Conservation (phyloP, 2,113 vertebrate genomes). For the Cololabis saira region DNA sequence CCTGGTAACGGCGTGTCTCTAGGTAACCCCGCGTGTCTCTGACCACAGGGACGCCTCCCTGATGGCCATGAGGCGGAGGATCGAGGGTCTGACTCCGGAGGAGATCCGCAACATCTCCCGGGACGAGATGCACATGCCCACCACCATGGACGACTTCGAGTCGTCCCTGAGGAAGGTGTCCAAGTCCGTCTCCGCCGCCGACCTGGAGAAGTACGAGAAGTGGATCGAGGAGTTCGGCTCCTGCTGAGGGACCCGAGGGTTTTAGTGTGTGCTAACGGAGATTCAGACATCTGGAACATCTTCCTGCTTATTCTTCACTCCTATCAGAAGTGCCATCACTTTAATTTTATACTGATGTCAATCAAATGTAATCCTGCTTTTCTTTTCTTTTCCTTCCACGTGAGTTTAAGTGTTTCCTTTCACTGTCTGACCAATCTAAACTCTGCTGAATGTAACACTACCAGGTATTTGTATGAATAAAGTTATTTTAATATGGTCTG, state of each 20-base stretch:
- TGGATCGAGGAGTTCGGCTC: slow-evolving; percentile 99
- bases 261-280: too few species aligned
- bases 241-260: slow-evolving; percentile 85
- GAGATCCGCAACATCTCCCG: slow-evolving; percentile 96
- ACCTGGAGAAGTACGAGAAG: slow-evolving; percentile 97
- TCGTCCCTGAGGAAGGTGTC: slow-evolving; percentile 95
- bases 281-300: too few species aligned
- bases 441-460: slow-evolving; percentile 29
- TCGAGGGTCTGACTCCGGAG: slow-evolving; percentile 95
- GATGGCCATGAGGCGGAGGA: slow-evolving; percentile 98
- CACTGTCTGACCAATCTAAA: neutral
- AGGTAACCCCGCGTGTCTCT: too few species aligned
- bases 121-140: slow-evolving; percentile 99
- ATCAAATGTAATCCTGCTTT: neutral
- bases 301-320: neutral
- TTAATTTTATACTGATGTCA: neutral
- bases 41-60: slow-evolving; percentile 92
- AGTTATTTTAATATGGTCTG: slow-evolving; percentile 4
- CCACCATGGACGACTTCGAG: slow-evolving; percentile 98
- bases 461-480: slow-evolving; percentile 46
- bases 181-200: slow-evolving; percentile 93
- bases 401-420: slow-evolving; percentile 33
- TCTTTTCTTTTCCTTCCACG: slow-evolving; percentile 11
- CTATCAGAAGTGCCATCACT: too few species aligned
- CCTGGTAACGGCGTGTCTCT: too few species aligned